These are phyloP conservation scores for Agrochola circellaris DNA, from an alignment of 2,888 invertebrate species.

Conservation along the genomic window DNA sequence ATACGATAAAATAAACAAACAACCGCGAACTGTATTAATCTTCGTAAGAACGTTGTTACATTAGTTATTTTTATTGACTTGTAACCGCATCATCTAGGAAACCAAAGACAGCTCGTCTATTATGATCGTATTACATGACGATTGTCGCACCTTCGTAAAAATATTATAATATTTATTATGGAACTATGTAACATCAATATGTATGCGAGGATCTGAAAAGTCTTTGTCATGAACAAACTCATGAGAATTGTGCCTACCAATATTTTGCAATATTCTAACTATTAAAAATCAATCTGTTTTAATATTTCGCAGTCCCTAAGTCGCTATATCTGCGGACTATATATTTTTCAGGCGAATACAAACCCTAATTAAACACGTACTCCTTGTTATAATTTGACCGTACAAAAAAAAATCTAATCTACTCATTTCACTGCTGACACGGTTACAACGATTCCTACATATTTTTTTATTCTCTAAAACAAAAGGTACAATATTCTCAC, in stretches of 20 bases:
- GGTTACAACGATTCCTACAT: neutral
- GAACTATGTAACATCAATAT: neutral
- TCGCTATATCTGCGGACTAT: neutral
- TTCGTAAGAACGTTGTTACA: conserved; percentile 13
- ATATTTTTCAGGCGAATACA: neutral
- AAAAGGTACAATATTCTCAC: conserved; percentile 67
- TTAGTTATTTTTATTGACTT: conserved; percentile 46
- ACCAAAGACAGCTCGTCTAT: conserved; percentile 18
- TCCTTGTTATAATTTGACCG: neutral
- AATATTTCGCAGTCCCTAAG: neutral
- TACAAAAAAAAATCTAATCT: neutral
- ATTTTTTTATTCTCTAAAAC: neutral
- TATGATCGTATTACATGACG: conserved; percentile 44
- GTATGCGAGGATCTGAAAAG: neutral
- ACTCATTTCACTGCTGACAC: no score
- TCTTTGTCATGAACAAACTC: neutral
- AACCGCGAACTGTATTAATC: neutral
- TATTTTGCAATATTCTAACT: neutral
- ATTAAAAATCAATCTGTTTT: neutral
- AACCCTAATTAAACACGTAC: neutral
- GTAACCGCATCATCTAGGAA: conserved; percentile 49
- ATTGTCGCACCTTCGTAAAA: conserved; percentile 8
- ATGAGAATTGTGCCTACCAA: neutral
- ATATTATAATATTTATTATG: neutral
- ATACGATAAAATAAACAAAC: conserved; percentile 2